Evolutionary conservation across 1,140 invertebrate species (phyloP).

Genomic region (Drosophila kikkawai): DNA sequence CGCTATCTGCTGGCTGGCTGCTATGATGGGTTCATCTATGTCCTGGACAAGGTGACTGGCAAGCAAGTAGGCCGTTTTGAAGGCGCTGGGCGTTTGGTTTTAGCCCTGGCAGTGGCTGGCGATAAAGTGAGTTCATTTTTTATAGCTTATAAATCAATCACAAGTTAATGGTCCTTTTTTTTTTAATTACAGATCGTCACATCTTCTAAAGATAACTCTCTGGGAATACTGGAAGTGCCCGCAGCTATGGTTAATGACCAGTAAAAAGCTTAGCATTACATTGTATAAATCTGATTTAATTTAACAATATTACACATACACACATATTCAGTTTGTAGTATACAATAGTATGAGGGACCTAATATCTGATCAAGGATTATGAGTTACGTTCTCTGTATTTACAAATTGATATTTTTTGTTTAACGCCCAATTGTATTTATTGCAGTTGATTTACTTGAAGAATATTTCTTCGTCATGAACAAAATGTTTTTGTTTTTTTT

Average conservation of each 20-base stretch:
- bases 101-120: constrained; percentile 87
- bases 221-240: constrained; percentile 73
- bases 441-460: constrained; percentile 50
- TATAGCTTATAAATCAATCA: no score
- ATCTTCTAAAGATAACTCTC: constrained; percentile 75
- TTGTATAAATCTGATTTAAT: constrained; percentile 32
- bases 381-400: constrained; percentile 47
- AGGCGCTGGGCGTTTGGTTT: constrained; percentile 88
- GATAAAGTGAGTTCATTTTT: constrained; percentile 86
- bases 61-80: constrained; percentile 86
- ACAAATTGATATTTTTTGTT: constrained; percentile 45
- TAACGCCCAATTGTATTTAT: constrained; percentile 47
- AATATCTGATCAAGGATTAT: constrained; percentile 13
- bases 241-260: constrained; percentile 33
- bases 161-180: not conserved
- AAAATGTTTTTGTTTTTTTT: constrained; percentile 24
- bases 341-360: constrained; percentile 16
- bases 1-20: constrained; percentile 88
- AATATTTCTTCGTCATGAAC: constrained; percentile 61
- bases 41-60: constrained; percentile 86
- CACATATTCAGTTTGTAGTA: constrained; percentile 34
- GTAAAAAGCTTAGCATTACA: constrained; percentile 1
- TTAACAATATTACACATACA: constrained; percentile 28
- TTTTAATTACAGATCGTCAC: constrained; percentile 60
- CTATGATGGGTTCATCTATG: constrained; percentile 90